phyloP scores from a whole-genome alignment of 2,113 vertebrate species.

The Heterochromis multidens region DNA sequence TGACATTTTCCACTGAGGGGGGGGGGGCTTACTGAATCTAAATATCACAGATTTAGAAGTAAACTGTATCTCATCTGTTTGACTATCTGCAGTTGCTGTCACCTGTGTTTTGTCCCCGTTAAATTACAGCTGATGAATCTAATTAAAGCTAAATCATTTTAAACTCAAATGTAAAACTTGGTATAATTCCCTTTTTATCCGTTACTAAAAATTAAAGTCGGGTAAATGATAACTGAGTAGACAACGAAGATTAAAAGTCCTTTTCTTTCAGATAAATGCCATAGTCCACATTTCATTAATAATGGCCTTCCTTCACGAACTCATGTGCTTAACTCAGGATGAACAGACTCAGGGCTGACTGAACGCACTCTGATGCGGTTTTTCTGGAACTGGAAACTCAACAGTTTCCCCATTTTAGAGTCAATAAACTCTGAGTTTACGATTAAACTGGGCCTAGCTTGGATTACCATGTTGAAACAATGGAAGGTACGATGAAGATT shows the following conservation, averaged over 20 bases:
- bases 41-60: rapidly evolving
- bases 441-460: neutral
- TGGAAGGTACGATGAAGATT: too few species aligned
- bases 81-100: neutral
- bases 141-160: neutral
- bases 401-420: neutral
- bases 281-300: neutral
- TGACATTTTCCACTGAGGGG: neutral
- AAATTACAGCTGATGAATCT: neutral
- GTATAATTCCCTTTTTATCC: neutral
- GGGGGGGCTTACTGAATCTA: neutral
- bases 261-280: neutral
- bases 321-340: neutral
- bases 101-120: neutral
- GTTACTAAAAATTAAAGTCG: neutral
- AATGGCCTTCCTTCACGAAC: neutral
- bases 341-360: neutral
- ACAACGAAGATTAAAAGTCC: neutral
- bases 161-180: neutral
- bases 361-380: neutral
- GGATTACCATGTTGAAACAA: neutral
- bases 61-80: neutral
- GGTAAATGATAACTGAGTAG: neutral
- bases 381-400: neutral
- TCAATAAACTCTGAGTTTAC: neutral